phyloP scores from a whole-genome alignment of 1,140 invertebrate species.

The Melipona quadrifasciata region DNA sequence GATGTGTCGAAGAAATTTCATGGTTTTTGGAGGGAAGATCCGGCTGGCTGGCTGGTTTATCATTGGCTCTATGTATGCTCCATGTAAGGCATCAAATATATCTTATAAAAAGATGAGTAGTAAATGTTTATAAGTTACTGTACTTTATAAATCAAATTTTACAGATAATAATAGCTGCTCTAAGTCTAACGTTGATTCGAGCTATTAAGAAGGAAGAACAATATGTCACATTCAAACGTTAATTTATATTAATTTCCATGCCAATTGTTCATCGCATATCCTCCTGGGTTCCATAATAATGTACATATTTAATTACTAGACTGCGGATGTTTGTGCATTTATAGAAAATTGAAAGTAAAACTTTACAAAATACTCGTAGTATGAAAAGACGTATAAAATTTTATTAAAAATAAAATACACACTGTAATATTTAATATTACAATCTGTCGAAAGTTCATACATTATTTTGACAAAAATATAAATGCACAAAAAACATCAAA shows the following conservation, averaged over 20 bases:
- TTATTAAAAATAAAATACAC: not conserved
- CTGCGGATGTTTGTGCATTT: not conserved
- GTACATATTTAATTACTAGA: not conserved
- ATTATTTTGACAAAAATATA: not conserved
- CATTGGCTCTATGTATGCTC: slow-evolving; percentile 87
- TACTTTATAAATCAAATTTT: slow-evolving; percentile 65
- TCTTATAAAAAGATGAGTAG: not conserved
- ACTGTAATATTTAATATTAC: not conserved
- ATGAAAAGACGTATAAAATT: not conserved
- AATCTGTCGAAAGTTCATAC: not conserved
- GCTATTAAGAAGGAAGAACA: slow-evolving; percentile 89
- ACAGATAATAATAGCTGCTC: slow-evolving; percentile 85
- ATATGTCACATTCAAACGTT: slow-evolving; percentile 79
- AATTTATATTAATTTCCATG: slow-evolving; percentile 24
- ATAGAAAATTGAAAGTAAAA: not conserved
- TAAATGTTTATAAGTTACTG: not conserved
- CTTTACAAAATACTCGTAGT: not conserved
- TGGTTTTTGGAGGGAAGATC: slow-evolving; percentile 92
- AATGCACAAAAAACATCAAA: not conserved
- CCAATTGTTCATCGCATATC: not conserved
- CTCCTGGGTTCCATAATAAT: not conserved
- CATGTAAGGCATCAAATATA: slow-evolving; percentile 83
- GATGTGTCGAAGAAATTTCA: slow-evolving; percentile 92
- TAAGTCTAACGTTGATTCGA: slow-evolving; percentile 86
- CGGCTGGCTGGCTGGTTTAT: slow-evolving; percentile 91